These are phyloP conservation scores for Nymphalis urticae DNA, from an alignment of 2,888 invertebrate genomes.

Conservation along the genomic window DNA sequence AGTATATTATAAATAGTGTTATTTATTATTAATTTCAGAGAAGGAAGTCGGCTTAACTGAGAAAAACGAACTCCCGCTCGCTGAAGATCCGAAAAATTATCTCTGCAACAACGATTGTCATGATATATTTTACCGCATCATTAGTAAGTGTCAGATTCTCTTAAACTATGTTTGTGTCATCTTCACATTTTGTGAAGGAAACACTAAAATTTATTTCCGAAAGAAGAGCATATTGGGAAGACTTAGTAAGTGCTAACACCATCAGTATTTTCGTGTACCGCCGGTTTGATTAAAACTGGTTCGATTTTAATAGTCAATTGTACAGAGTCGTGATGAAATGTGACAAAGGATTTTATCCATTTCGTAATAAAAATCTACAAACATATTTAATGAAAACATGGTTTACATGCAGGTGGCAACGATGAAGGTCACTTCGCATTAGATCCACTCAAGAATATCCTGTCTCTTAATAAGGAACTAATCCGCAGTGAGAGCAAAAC, in stretches of 20 bases:
- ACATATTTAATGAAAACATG: background rate
- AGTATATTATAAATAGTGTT: background rate
- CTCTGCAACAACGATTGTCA: slow-evolving; percentile 63
- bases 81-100: slow-evolving; percentile 74
- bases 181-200: no score
- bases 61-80: slow-evolving; percentile 55
- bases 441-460: slow-evolving; percentile 55
- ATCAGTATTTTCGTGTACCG: no score
- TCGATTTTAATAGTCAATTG: no score
- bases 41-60: slow-evolving; percentile 62
- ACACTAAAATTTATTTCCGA: no score
- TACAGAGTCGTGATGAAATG: background rate
- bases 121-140: slow-evolving; percentile 70
- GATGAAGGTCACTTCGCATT: slow-evolving; percentile 58
- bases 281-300: no score
- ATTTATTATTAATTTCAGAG: slow-evolving; percentile 51
- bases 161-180: background rate
- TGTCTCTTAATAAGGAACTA: slow-evolving; percentile 62
- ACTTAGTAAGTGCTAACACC: no score
- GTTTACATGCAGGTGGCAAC: slow-evolving; percentile 56
- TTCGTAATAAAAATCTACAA: background rate
- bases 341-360: background rate
- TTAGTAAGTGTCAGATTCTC: slow-evolving; percentile 54
- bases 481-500: slow-evolving; percentile 64
- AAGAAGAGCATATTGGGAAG: no score